Base-by-base conservation (phyloP, 1,140 invertebrate species). In the Scaptodrosophila lebanonensis region DNA sequence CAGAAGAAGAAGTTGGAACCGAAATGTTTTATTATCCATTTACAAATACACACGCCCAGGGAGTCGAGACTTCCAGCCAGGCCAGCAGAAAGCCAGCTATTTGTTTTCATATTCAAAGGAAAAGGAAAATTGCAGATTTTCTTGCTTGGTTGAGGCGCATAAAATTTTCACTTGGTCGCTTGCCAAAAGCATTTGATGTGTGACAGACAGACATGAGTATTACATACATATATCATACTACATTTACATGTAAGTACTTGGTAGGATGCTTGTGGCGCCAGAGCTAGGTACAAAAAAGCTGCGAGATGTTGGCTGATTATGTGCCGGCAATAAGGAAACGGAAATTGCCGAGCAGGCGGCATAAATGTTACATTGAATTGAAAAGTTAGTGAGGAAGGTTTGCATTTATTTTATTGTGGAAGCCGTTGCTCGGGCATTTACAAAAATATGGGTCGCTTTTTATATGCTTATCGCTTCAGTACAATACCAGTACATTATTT, bases 181-280 rank as follows among this genome's bases (percentile, higher is more conserved):
- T 75, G 70, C 71, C 71, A 70, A 70, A 50, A 36, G 38, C 45
- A 58, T 62, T 63, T 51, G 35, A 76, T 63, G 50, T 51, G 44
- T 60, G 57, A 68, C 49, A 58, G 57, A 62, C 35, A 42, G 20
- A 9, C 40, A 11, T 15, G 39, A 27, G n/a, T n/a, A n/a, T n/a
- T n/a, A n/a, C n/a, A n/a, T n/a, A n/a, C n/a, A n/a, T n/a, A n/a
- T n/a, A n/a, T n/a, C n/a, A n/a, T n/a, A n/a, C n/a, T n/a, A n/a
- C n/a, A n/a, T n/a, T n/a, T n/a, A n/a, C n/a, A n/a, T n/a, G 22
- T 25, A 25, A 4, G 22, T 25, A 25, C 8, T 8, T 16, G 30
- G 13, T 25, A 35, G 20, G 11, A 3, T 35, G 7, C 32, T 50
- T 13, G 50, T 61, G 62, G 51, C 51, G 66, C 47, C 61, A 53